Conservation (phyloP, 2,888 invertebrate species). For the Empis stercorea region DNA sequence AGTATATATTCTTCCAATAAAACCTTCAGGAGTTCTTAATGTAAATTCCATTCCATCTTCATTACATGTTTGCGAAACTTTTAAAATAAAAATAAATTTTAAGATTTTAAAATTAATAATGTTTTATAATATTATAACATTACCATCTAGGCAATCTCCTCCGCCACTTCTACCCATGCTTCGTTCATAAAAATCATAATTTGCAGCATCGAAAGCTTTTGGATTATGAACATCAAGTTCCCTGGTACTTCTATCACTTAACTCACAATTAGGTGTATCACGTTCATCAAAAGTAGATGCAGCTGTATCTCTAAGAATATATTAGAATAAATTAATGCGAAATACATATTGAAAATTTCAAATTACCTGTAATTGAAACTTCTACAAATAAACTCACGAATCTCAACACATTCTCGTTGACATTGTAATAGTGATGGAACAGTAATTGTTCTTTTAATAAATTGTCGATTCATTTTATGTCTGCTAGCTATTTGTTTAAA, state of each 20-base stretch:
- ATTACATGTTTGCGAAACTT: slow-evolving; percentile 81
- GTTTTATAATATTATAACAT: slow-evolving; percentile 15
- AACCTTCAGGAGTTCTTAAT: slow-evolving; percentile 74
- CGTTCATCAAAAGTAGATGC: slow-evolving; percentile 49
- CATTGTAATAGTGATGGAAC: slow-evolving; percentile 66
- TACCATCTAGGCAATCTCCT: slow-evolving; percentile 79
- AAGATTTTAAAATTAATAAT: no score
- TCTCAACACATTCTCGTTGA: slow-evolving; percentile 72
- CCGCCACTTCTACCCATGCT: slow-evolving; percentile 56
- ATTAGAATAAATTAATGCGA: background rate
- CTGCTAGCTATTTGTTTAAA: slow-evolving; percentile 70
- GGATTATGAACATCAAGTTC: slow-evolving; percentile 77
- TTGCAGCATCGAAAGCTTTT: slow-evolving; percentile 70
- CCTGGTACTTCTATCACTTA: slow-evolving; percentile 74
- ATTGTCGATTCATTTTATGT: slow-evolving; percentile 66
- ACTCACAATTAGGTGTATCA: slow-evolving; percentile 58
- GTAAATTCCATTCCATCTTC: slow-evolving; percentile 93
- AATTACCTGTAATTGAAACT: slow-evolving; percentile 72
- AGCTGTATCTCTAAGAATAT: slow-evolving; percentile 39
- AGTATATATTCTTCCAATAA: slow-evolving; percentile 80
- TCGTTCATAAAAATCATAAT: slow-evolving; percentile 75
- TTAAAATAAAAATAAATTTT: slow-evolving; percentile 3
- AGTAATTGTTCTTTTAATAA: slow-evolving; percentile 57
- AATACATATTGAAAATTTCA: background rate
- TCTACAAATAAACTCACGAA: slow-evolving; percentile 69